Conservation (phyloP, 2,888 invertebrate species). For the Cheilosia scutellata region DNA sequence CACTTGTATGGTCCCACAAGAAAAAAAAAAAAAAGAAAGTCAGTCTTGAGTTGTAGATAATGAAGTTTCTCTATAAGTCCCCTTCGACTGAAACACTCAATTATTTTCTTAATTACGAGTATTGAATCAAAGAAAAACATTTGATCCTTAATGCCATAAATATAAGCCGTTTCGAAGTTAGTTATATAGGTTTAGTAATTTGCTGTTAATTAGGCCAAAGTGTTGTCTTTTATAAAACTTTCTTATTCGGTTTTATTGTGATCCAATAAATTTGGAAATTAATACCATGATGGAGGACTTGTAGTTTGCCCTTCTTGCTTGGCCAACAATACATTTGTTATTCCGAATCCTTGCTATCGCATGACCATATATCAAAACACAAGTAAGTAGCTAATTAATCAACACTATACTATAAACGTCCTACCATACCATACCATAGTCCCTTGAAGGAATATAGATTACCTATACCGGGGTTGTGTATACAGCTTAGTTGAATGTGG, state of each 20-base stretch:
- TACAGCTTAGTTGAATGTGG: constrained; percentile 4
- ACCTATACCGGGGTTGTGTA: not conserved
- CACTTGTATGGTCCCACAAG: no score
- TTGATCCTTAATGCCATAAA: not conserved
- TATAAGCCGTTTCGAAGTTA: constrained; percentile 4
- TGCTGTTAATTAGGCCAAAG: constrained; percentile 16
- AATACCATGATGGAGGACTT: constrained; percentile 1
- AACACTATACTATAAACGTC: constrained; percentile 41
- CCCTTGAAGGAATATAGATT: constrained; percentile 25
- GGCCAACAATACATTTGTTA: constrained; percentile 23
- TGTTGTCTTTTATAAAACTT: constrained; percentile 34
- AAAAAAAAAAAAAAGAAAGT: no score
- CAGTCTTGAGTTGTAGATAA: no score
- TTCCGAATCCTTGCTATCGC: constrained; percentile 43
- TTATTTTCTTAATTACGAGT: not conserved
- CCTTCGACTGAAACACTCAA: not conserved
- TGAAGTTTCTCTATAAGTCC: no score
- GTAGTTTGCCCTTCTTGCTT: not conserved
- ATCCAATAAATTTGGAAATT: constrained; percentile 36
- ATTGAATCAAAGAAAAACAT: not conserved
- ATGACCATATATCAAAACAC: constrained; percentile 53
- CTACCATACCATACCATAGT: constrained; percentile 2
- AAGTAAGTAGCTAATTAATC: constrained; percentile 59
- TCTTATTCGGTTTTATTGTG: constrained; percentile 12
- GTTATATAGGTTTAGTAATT: constrained; percentile 24